Conservation (phyloP, 1,140 invertebrate species). For the Scaptomyza pallida region DNA sequence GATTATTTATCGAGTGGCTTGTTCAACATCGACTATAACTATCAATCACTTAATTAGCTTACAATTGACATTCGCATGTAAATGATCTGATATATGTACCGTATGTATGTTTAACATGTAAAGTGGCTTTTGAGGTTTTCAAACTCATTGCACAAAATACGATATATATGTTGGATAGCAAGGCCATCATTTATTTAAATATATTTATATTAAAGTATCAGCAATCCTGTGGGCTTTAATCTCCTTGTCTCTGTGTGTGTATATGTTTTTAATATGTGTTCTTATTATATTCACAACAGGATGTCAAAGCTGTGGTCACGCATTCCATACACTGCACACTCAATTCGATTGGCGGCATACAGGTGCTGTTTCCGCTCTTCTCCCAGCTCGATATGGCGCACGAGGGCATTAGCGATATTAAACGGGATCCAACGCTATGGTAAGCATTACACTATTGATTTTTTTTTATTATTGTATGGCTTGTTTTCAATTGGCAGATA, state of each 20-base stretch:
- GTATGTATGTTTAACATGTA: background rate
- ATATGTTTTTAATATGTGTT: constrained; percentile 14
- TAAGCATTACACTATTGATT: constrained; percentile 85
- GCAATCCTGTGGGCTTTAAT: background rate
- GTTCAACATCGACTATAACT: no score
- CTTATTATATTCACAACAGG: constrained; percentile 87
- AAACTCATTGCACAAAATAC: background rate
- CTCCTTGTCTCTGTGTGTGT: background rate
- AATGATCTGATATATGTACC: no score
- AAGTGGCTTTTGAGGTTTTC: background rate
- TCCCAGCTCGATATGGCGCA: constrained; percentile 97
- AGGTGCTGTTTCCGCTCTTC: constrained; percentile 99
- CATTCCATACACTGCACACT: constrained; percentile 99
- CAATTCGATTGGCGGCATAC: constrained; percentile 99
- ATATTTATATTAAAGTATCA: background rate
- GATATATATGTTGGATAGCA: no score
- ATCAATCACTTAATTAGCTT: no score
- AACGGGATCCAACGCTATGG: constrained; percentile 94
- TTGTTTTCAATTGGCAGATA: no score
- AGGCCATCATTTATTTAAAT: no score
- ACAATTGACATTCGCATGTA: no score
- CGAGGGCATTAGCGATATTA: constrained; percentile 90
- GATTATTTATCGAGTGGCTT: background rate
- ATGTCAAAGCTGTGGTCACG: constrained; percentile 99
- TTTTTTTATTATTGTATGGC: background rate